Conservation (phyloP, 2,113 vertebrate species). For the Ursus arctos region DNA sequence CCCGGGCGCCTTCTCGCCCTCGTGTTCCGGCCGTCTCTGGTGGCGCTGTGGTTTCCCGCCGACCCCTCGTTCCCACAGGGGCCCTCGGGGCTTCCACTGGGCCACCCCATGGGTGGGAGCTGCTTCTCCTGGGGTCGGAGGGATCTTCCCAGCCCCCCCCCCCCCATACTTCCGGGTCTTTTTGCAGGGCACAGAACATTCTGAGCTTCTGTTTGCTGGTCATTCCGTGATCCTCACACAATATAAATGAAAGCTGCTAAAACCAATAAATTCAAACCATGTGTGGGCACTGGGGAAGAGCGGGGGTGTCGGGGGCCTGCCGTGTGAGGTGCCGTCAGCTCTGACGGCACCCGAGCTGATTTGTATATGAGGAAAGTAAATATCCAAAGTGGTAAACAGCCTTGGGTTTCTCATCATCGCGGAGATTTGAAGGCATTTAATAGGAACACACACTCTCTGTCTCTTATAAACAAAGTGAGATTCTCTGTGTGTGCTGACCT, state of each 20-base stretch:
- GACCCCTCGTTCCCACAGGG: not conserved
- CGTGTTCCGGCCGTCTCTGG: not conserved
- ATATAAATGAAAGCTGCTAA: slow-evolving; percentile 88
- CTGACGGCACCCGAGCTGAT: slow-evolving; percentile 71
- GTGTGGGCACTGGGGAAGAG: slow-evolving; percentile 80
- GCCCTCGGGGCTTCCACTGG: not conserved
- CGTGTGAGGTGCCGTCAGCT: slow-evolving; percentile 70
- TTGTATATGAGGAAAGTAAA: slow-evolving; percentile 81
- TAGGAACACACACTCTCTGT: slow-evolving; percentile 75
- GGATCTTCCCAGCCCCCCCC: not conserved
- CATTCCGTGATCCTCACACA: slow-evolving; percentile 79
- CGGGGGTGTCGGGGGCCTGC: slow-evolving; percentile 60
- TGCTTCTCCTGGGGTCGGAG: not conserved
- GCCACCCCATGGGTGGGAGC: not conserved
- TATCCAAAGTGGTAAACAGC: slow-evolving; percentile 76
- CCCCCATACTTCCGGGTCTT: slow-evolving; percentile 64
- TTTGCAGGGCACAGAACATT: slow-evolving; percentile 78
- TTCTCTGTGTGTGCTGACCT: slow-evolving; percentile 73
- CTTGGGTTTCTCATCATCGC: slow-evolving; percentile 72
- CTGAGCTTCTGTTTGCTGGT: slow-evolving; percentile 82
- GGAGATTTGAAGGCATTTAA: slow-evolving; percentile 74
- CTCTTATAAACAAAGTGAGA: slow-evolving; percentile 74
- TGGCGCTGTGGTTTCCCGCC: too few relatives aligned
- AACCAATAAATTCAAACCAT: slow-evolving; percentile 88
- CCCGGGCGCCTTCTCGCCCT: not conserved